Evolutionary conservation across 2,888 invertebrate species (phyloP), one percentile per base, ranked within the genome.

Genomic region (Ferdinandea cuprea): DNA sequence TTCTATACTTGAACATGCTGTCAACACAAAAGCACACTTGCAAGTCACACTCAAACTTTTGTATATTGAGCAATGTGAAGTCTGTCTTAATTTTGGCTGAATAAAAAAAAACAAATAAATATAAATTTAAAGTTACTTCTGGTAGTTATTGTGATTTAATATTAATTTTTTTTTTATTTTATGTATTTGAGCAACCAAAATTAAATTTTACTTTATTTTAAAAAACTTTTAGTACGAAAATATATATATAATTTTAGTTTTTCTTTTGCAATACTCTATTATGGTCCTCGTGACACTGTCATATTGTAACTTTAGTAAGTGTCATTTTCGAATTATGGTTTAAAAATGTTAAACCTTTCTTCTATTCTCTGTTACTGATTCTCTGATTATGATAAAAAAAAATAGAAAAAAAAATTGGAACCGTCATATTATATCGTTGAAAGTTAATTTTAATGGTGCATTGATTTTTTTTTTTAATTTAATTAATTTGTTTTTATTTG

Each of bases 71-170:
- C 69, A 81, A 81, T 81, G 80, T 81, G 80, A 81, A 81, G 80
- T 81, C 80, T 81, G 80, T 81, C 80, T 81, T 81, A 81, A 81
- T 71, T 74, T 81, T 81, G 76, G 63, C 58, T 71, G 71, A 32
- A n/a, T n/a, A n/a, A 72, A 44, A 52, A 59, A 32, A 21, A 37
- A 17, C 1, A 7, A 13, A 48, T 17, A 40, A 52, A 28, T 44
- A 1, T 8, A 61, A 61, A 59, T 54, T 46, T 54, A 25, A 37
- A 25, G 28, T 69, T 58, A 30, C 30, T 52, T 21, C 42, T 71
- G 42, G 50, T 52, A 71, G 59, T 58, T 58, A 56, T 50, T 48
- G 42, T 56, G 32, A 35, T 68, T 25, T 11, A 8, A 2, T 8
- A 21, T 42, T n/a, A n/a, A n/a, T n/a, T n/a, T 48, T 48, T 19